Conservation (phyloP, 2,113 vertebrate species). For the Chlamydotis undulata region DNA sequence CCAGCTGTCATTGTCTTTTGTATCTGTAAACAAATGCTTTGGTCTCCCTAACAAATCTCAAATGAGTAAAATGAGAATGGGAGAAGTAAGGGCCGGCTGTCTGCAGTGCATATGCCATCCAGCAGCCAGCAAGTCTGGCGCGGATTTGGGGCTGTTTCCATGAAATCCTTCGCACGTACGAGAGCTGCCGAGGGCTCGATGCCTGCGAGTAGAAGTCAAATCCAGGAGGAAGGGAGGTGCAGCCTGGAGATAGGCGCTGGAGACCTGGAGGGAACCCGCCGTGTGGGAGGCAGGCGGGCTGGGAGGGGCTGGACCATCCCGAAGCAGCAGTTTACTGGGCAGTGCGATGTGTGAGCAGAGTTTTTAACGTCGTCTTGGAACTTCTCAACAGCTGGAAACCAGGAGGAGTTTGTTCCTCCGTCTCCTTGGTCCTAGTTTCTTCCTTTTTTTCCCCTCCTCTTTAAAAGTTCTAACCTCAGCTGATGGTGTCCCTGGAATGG, state of each 20-base stretch:
- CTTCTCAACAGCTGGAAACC: neutral
- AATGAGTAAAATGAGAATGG: neutral
- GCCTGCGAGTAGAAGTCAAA: neutral
- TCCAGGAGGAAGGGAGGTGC: neutral
- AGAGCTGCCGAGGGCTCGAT: rapidly evolving
- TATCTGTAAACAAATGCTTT: constrained; percentile 59
- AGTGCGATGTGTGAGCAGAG: neutral
- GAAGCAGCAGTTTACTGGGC: neutral
- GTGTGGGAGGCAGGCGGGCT: neutral
- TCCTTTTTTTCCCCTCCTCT: neutral
- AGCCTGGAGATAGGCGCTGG: too few relatives aligned
- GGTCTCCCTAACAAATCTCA: constrained; percentile 23
- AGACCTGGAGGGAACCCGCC: neutral
- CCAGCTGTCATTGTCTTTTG: constrained; percentile 55
- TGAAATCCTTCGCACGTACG: rapidly evolving
- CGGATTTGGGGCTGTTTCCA: neutral
- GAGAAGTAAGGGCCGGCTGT: neutral
- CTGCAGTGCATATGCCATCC: neutral
- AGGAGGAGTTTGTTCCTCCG: neutral
- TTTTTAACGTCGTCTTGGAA: neutral
- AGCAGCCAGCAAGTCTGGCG: neutral
- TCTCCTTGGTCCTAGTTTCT: neutral
- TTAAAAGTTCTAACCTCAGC: neutral
- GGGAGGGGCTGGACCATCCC: neutral
- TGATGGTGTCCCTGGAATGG: neutral